Base-by-base conservation (phyloP, 35 echinoderm and acorn worm genomes). In the Heliocidaris erythrogramma region DNA sequence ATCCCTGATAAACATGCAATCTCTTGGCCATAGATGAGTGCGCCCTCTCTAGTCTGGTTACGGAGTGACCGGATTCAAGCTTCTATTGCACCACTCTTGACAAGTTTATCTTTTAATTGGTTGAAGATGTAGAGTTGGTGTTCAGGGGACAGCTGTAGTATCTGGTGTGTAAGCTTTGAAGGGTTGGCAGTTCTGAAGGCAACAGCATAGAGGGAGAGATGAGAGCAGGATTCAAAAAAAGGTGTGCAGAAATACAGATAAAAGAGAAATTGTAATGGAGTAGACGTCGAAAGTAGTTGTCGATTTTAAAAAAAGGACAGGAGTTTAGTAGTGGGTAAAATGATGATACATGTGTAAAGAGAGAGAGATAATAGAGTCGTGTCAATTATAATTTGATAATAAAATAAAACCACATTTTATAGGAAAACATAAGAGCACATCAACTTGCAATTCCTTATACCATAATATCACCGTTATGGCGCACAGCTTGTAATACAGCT, bases 141-240 rank as follows among this genome's bases (percentile, higher is more conserved):
- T 4, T 99, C 98, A 18, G 94, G 93, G 14, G 94, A 47, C 31
- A 99, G 48, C 14, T 97, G 94, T 48, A 99, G 93, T 17, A 99
- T 92, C 90, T 99, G 97, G 59, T 97, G 98, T 11, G 97, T 85
- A 9, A 99, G 65, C 94, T 97, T 97, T 59, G 93, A 59, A 13
- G 97, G 97, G 86, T 97, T 97, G 31, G 98, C 90, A 94, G 98
- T 96, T 94, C 98, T 99, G 97, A 30, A 94, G 50, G 31, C 13
- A 3, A 84, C 61, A 27, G 88, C 4, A 78, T 12, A 49, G 53
- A 48, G 48, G 48, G 14, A 94, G 48, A 94, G 32, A 85, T 60
- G 18, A 18, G 59, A 60, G 53, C 30, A 32, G 14, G 5, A 11
- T 85, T 47, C 31, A 49, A 30, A 4, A 30, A 13, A 30, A 21